Evolutionary conservation across 2,113 vertebrate species (phyloP).

Genomic region (Lipotes vexillifer): DNA sequence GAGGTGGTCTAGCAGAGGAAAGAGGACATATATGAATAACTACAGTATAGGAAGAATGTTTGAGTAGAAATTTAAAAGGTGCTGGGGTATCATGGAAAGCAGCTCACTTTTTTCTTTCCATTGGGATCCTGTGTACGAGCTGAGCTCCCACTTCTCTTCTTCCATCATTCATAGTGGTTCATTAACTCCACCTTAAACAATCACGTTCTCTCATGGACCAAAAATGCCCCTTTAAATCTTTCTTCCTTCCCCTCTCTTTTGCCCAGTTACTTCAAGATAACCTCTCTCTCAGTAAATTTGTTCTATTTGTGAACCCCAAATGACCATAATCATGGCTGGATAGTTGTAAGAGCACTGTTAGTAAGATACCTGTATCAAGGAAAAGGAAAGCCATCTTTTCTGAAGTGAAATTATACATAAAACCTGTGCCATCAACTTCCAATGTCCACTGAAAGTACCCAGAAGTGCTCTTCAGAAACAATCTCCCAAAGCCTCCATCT

Average conservation of each 20-base stretch:
- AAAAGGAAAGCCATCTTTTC: conserved; percentile 27
- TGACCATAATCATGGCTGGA: conserved; percentile 11
- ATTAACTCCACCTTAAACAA: not conserved
- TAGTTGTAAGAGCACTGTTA: conserved; percentile 7
- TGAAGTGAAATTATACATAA: conserved; percentile 43
- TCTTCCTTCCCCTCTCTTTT: conserved; percentile 7
- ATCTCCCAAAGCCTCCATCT: not conserved
- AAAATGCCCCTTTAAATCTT: not conserved
- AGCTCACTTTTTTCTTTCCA: not conserved
- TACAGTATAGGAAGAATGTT: not conserved
- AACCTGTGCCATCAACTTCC: not conserved
- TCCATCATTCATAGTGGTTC: not conserved
- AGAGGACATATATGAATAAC: not conserved
- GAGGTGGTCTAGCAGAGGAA: not conserved
- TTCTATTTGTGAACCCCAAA: conserved; percentile 30
- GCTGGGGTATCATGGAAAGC: not conserved
- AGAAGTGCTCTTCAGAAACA: conserved; percentile 38
- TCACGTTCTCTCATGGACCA: not conserved
- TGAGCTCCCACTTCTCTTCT: not conserved
- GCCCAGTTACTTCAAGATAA: conserved; percentile 14
- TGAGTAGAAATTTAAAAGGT: conserved; percentile 16
- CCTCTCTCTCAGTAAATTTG: not conserved
- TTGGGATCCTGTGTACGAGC: not conserved
- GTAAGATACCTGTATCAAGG: not conserved
- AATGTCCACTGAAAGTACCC: conserved; percentile 4